Evolutionary conservation across 30 jellyfish, hydroid and myxozoan species (phyloP).

Genomic region (Cassiopea xamachana): DNA sequence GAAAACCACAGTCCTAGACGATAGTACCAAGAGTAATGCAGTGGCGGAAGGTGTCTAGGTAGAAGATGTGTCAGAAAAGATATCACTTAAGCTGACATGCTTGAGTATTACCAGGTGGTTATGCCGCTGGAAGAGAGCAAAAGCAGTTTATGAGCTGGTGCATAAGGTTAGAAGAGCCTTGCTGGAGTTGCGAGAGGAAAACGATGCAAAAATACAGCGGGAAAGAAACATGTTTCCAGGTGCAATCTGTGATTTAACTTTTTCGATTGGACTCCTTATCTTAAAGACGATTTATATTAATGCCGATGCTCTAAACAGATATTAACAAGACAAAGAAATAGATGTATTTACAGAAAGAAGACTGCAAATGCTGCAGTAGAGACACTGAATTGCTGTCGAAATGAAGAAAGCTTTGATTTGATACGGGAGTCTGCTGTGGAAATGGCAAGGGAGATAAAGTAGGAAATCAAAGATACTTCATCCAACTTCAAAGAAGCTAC

Average conservation of each 20-base stretch:
- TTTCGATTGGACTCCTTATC: conserved; percentile 2
- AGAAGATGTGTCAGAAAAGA: conserved; percentile 20
- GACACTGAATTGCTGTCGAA: conserved; percentile 54
- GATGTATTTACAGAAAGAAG: conserved; percentile 33
- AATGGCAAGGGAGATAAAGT: conserved; percentile 27
- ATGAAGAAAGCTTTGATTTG: conserved; percentile 40
- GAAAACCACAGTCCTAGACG: conserved; percentile 20
- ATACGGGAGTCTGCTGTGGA: conserved; percentile 58
- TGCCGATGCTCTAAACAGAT: conserved; percentile 24
- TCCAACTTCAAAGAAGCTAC: conserved; percentile 45
- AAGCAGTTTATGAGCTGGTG: conserved; percentile 48
- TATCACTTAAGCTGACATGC: conserved; percentile 34
- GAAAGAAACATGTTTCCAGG: conserved; percentile 25
- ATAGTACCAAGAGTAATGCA: conserved; percentile 65
- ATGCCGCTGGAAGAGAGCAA: conserved; percentile 56
- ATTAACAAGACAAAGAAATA: conserved; percentile 25
- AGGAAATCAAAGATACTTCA: conserved; percentile 35
- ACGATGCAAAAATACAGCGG: conserved; percentile 34
- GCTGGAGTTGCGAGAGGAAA: conserved; percentile 17
- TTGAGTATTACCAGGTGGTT: conserved; percentile 67
- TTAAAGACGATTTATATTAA: conserved; percentile 18
- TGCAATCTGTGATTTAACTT: conserved; percentile 33
- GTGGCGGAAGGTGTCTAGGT: conserved; percentile 37
- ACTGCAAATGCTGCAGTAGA: conserved; percentile 55
- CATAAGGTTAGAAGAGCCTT: conserved; percentile 38